Evolutionary conservation across 2,113 vertebrate species (phyloP).

Genomic region (Martes martes): DNA sequence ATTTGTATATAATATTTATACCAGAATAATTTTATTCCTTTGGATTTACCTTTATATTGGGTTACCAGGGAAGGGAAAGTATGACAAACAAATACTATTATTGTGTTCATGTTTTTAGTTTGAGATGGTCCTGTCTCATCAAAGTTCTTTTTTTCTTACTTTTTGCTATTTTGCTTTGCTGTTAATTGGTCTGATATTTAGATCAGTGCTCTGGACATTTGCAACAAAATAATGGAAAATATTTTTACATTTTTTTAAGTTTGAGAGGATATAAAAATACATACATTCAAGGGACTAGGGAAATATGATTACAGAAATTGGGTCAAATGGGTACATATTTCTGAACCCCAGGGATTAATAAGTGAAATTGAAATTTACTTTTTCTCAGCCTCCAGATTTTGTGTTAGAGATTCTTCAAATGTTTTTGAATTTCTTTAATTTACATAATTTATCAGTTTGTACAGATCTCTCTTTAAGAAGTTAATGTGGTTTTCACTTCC

Average conservation of each 20-base stretch:
- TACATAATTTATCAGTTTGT: not conserved
- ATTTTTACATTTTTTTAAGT: not conserved
- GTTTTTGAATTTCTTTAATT: slow-evolving; percentile 2
- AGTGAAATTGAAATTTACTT: not conserved
- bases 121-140: not conserved
- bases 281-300: not conserved
- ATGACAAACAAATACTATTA: not conserved
- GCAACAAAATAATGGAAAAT: not conserved
- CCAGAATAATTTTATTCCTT: slow-evolving; percentile 16
- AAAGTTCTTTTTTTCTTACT: not conserved
- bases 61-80: not conserved
- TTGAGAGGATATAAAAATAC: not conserved
- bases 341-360: not conserved
- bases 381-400: not conserved
- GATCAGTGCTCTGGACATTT: not conserved
- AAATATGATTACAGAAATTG: not conserved
- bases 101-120: not conserved
- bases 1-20: not conserved
- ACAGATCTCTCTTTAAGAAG: not conserved
- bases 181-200: not conserved
- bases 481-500: slow-evolving; percentile 21
- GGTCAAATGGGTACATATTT: not conserved
- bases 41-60: not conserved
- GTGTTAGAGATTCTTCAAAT: slow-evolving; percentile 41
- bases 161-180: not conserved